Evolutionary conservation across 2,113 vertebrate species (phyloP).

Genomic region (Chamaea fasciata): DNA sequence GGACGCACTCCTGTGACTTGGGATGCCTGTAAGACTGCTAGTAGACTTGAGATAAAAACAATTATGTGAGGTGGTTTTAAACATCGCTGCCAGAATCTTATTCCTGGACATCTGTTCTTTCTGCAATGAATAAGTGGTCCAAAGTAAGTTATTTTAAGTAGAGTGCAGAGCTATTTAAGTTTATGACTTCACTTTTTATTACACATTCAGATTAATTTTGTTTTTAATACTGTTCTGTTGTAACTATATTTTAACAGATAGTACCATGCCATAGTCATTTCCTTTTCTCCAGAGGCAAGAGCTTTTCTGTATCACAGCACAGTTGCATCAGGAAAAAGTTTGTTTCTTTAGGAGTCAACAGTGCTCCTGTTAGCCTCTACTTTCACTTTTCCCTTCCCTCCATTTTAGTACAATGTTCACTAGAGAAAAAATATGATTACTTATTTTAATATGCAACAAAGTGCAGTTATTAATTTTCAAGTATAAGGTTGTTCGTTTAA

Average conservation of each 20-base stretch:
- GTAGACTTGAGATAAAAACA: background rate
- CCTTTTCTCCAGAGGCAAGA: background rate
- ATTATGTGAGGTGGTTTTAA: background rate
- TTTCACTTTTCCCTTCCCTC: background rate
- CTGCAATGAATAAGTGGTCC: background rate
- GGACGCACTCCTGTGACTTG: accelerated
- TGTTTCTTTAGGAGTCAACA: background rate
- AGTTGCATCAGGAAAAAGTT: background rate
- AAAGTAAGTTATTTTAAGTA: background rate
- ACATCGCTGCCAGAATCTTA: background rate
- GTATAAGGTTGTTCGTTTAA: background rate
- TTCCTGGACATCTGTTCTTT: background rate
- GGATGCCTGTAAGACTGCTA: accelerated
- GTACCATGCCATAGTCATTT: background rate
- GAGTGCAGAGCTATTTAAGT: background rate
- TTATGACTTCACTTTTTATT: background rate
- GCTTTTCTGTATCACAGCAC: background rate
- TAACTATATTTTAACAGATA: background rate
- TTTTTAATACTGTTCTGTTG: background rate
- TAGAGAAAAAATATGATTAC: background rate
- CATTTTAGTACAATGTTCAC: background rate
- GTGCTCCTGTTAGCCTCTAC: background rate
- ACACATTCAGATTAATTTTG: background rate
- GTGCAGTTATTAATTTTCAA: background rate
- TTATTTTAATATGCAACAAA: background rate